Evolutionary conservation across 2,888 invertebrate genomes (phyloP).

Genomic region (Schrankia costaestrigalis): DNA sequence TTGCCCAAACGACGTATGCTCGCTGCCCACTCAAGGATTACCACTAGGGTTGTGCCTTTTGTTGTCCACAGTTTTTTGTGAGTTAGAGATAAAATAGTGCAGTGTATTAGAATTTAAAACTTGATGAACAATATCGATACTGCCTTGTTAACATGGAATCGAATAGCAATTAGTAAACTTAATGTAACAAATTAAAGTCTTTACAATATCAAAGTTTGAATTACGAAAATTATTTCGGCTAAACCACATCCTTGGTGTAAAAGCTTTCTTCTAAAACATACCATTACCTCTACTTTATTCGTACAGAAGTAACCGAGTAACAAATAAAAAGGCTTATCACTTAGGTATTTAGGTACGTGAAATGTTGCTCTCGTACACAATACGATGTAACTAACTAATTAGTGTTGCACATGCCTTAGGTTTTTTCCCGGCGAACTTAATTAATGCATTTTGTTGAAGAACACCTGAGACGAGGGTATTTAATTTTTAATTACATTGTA

Average conservation of each 20-base stretch:
- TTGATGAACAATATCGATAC: no score
- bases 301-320: constrained; percentile 8
- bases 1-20: constrained; percentile 70
- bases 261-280: constrained; percentile 13
- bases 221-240: no score
- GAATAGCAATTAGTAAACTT: no score
- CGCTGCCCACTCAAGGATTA: constrained; percentile 72
- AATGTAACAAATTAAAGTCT: no score
- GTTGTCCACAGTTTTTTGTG: constrained; percentile 40
- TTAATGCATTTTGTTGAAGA: constrained; percentile 62
- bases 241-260: constrained; percentile 14
- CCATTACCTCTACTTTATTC: constrained; percentile 6
- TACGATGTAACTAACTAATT: constrained; percentile 40
- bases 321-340: constrained; percentile 15
- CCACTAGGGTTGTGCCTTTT: constrained; percentile 52
- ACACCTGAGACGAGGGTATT: constrained; percentile 55
- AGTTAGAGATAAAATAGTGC: constrained; percentile 28
- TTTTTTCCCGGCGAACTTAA: constrained; percentile 56
- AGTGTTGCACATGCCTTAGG: constrained; percentile 43
- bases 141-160: no score
- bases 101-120: no score
- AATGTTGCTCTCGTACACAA: constrained; percentile 7
- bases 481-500: constrained; percentile 59
- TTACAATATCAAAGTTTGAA: no score
- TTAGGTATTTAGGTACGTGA: constrained; percentile 2